Percentiles rank a stretch among this genome's conserved stretches.
Conservation (phyloP, 1,140 invertebrate genomes). For the Bombus difficillimus region DNA sequence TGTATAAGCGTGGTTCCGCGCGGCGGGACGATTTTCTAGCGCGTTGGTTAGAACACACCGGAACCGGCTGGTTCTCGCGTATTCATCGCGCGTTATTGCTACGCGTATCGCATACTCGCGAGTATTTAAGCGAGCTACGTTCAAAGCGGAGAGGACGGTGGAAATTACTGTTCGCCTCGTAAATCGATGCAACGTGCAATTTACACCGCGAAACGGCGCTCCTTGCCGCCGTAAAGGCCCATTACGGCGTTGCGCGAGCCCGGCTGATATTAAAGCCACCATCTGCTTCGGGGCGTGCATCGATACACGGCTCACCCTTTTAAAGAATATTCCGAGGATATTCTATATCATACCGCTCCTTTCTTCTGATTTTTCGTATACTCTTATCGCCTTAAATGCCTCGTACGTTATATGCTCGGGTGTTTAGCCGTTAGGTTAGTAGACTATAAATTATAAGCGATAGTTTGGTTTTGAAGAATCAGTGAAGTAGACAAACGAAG, state of each 20-base stretch:
- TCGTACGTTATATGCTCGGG: background rate
- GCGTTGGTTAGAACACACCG: constrained; percentile 19
- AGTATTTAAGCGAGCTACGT: background rate
- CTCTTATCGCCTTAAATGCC: background rate
- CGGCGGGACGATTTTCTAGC: constrained; percentile 11
- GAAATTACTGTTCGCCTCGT: constrained; percentile 65
- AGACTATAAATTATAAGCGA: background rate
- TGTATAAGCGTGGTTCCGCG: background rate
- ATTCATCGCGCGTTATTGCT: background rate
- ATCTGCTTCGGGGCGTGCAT: constrained; percentile 11
- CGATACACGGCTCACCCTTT: constrained; percentile 7
- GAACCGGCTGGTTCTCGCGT: background rate
- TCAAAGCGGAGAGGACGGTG: constrained; percentile 41
- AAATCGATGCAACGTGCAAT: constrained; percentile 61
- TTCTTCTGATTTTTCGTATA: background rate
- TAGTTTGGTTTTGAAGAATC: background rate
- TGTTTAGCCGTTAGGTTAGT: background rate
- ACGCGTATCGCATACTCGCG: constrained; percentile 8
- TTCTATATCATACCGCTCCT: background rate
- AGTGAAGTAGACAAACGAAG: background rate
- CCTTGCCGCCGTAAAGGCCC: constrained; percentile 28
- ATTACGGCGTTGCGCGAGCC: constrained; percentile 26
- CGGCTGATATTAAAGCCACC: constrained; percentile 21
- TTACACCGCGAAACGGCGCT: constrained; percentile 54
- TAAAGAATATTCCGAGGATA: background rate